Percentiles rank a stretch among this genome's conserved stretches.
These are phyloP conservation scores for Sebastiscus albofasciatus DNA, from an alignment of 2,797 vertebrate genomes.

Conservation along the genomic window DNA sequence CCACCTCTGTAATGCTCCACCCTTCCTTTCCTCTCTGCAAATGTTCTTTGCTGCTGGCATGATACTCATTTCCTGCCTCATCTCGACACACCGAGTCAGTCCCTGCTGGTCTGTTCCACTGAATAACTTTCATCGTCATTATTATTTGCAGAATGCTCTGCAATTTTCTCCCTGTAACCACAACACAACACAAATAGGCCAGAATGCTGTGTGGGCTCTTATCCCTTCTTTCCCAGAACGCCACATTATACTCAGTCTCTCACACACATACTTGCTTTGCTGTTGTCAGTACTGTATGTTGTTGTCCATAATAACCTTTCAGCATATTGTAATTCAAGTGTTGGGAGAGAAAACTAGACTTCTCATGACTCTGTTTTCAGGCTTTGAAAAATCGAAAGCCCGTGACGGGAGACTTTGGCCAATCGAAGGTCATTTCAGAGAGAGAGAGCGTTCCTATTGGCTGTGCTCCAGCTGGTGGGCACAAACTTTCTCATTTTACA, in stretches of 20 bases:
- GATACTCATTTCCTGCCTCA: slow-evolving; percentile 53
- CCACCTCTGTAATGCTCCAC: neutral
- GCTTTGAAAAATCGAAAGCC: too few relatives aligned
- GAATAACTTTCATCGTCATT: slow-evolving; percentile 48
- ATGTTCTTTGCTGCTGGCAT: neutral
- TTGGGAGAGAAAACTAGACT: too few relatives aligned
- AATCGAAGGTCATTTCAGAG: too few relatives aligned
- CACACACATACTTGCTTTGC: neutral
- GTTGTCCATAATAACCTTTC: neutral
- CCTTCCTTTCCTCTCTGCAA: slow-evolving; percentile 1
- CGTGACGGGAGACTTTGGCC: too few relatives aligned
- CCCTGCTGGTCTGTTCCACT: slow-evolving; percentile 40
- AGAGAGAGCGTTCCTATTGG: too few relatives aligned
- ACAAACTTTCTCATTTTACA: too few relatives aligned
- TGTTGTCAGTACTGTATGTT: neutral
- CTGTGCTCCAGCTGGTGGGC: too few relatives aligned
- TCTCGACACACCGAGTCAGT: slow-evolving; percentile 30
- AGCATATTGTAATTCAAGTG: too few relatives aligned
- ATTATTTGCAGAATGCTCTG: slow-evolving; percentile 42
- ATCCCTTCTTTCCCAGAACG: neutral
- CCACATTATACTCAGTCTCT: neutral
- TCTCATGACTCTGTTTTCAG: too few relatives aligned
- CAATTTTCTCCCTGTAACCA: slow-evolving; percentile 46
- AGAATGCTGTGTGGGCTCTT: slow-evolving; percentile 16
- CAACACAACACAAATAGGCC: slow-evolving; percentile 35